Conservation (phyloP, 2,797 vertebrate genomes). For the Enteromius anoplus region DNA sequence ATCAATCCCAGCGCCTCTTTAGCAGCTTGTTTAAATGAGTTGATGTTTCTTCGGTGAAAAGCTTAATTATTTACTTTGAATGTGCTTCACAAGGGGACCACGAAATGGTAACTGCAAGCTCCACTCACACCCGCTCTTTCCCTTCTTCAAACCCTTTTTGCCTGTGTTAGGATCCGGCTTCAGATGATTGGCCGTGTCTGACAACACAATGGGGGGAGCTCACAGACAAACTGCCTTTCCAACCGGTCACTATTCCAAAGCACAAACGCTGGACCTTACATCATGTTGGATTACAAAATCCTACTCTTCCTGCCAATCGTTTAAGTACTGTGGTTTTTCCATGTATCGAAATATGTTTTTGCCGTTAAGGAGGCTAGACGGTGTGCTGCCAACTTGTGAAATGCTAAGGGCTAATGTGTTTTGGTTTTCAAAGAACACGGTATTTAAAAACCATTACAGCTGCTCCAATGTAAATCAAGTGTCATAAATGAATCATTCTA, state of each 20-base stretch:
- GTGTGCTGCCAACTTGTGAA: conserved; percentile 56
- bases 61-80: conserved; percentile 65
- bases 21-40: conserved; percentile 55
- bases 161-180: conserved; percentile 36
- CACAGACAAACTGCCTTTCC: conserved; percentile 53
- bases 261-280: conserved; percentile 55
- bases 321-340: conserved; percentile 45
- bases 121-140: conserved; percentile 25
- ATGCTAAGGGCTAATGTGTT: conserved; percentile 59
- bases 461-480: conserved; percentile 48
- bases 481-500: conserved; percentile 66
- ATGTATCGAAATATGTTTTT: conserved; percentile 64
- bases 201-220: conserved; percentile 35
- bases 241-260: conserved; percentile 51
- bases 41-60: conserved; percentile 55
- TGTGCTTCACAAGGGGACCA: conserved; percentile 57
- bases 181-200: conserved; percentile 44
- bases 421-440: conserved; percentile 65
- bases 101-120: conserved; percentile 61
- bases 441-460: conserved; percentile 66
- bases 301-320: conserved; percentile 49
- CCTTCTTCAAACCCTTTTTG: conserved; percentile 22
- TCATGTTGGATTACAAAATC: conserved; percentile 53
- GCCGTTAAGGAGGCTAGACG: conserved; percentile 65
- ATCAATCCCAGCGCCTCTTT: conserved; percentile 47